A percentile compares a stretch with the other conserved stretches of the same genome.
These are phyloP conservation scores for Garra rufa DNA, from an alignment of 2,113 vertebrate species.

Conservation along the genomic window DNA sequence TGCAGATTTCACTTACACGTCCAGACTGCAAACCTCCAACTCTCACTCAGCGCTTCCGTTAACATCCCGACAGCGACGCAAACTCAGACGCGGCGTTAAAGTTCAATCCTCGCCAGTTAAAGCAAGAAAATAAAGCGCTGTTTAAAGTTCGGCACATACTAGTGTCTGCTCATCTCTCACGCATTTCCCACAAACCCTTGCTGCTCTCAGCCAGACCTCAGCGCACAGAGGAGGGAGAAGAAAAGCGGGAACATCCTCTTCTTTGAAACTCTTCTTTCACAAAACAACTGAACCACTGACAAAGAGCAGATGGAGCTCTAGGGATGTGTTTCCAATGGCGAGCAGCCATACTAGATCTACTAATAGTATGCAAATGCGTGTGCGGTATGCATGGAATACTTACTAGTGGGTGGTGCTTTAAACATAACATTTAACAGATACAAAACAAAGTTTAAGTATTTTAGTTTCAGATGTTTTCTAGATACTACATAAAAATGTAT, in stretches of 20 bases:
- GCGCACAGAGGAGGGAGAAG: constrained; percentile 1
- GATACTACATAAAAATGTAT: neutral
- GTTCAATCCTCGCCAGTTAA: neutral
- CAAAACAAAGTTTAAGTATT: neutral
- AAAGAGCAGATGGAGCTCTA: neutral
- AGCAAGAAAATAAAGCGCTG: neutral
- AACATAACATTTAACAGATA: too few species aligned
- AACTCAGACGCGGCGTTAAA: neutral
- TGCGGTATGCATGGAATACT: neutral
- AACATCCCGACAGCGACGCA: neutral
- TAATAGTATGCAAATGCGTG: neutral
- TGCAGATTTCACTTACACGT: constrained; percentile 11
- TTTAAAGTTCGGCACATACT: neutral
- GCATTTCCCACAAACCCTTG: constrained; percentile 32
- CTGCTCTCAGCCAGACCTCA: constrained; percentile 8
- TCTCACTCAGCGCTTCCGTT: neutral
- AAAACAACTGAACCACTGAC: neutral
- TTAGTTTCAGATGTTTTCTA: neutral
- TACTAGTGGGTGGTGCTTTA: neutral
- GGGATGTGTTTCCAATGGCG: neutral
- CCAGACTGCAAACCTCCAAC: neutral
- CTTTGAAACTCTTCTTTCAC: neutral
- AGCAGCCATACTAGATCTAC: neutral
- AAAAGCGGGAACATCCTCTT: neutral
- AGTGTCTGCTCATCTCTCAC: neutral